Evolutionary conservation across 2,113 vertebrate genomes (phyloP).

Genomic region (Megaceryle torquata): DNA sequence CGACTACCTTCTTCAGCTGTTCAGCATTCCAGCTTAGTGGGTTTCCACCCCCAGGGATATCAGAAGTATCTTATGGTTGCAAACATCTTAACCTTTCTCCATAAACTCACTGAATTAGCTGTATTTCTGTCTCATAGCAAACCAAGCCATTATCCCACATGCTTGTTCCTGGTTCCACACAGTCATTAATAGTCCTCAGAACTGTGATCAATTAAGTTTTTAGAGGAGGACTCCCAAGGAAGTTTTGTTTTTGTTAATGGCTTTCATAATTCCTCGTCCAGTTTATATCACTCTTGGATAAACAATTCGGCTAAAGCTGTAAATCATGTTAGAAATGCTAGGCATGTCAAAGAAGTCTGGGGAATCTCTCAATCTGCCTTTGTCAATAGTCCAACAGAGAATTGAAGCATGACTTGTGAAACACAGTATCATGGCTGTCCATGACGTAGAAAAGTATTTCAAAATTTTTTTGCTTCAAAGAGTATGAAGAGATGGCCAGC

Average conservation of each 20-base stretch:
- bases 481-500: neutral
- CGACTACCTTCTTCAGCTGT: no score
- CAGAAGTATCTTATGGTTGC: no score
- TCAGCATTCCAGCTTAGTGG: no score
- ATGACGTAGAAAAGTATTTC: neutral
- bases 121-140: no score
- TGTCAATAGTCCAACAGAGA: neutral
- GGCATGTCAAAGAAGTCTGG: neutral
- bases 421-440: neutral
- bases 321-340: neutral
- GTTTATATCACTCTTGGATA: neutral
- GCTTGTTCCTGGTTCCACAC: neutral
- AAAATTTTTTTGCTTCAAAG: neutral
- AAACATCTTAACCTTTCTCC: no score
- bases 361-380: neutral
- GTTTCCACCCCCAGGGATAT: no score
- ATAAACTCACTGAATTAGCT: no score
- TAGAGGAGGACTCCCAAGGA: neutral
- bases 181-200: neutral
- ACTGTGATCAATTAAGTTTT: neutral
- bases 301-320: neutral
- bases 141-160: no score
- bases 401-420: neutral
- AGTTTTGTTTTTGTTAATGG: neutral
- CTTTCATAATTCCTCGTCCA: neutral